Evolutionary conservation across 2,113 vertebrate genomes (phyloP), one percentile per base, ranked within the genome.

Genomic region (Archocentrus centrarchus): DNA sequence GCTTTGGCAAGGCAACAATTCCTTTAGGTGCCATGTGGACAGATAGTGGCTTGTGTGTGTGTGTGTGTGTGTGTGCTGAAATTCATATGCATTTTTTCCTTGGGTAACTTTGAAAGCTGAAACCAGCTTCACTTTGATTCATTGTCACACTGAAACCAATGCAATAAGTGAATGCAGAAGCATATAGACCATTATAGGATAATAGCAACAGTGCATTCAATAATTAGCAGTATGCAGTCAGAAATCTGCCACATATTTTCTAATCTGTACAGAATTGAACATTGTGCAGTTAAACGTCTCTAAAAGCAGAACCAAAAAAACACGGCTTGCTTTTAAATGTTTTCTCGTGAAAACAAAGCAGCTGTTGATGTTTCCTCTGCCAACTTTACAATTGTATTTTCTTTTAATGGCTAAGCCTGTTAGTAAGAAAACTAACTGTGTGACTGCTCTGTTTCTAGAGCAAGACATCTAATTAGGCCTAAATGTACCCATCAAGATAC

Each of bases 1-100:
- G 90, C 82, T 91, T 85, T 93, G 89, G 92, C 89, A 89, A 50
- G 55, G 64, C 63, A 88, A 78, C 68, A 80, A 81, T 81, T 87
- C 79, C 70, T 78, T 41, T 88, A 84, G 88, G 84, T 85, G 89
- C 87, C 77, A 88, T 86, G 80, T 90, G 89, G 82, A 91, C 44
- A 85, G 86, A 93, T 75, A 88, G 70, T 68, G 78, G 81, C 32
- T 47, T 82, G 22, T 78, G 6, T 35, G 79, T 84, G 63, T n/a
- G n/a, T n/a, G n/a, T n/a, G n/a, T 68, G 41, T 78, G 35, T 35
- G 79, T 84, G 63, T 68, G 50, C 61, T 15, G 18, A 47, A 37
- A 63, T 59, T 20, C 24, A 39, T 55, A n/a, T 39, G 20, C 44
- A 47, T n/a, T 47, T 59, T 10, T 35, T 75, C 57, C 13, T 15